Evolutionary conservation across 2,797 vertebrate genomes (phyloP).

Genomic region (Decapterus maruadsi): DNA sequence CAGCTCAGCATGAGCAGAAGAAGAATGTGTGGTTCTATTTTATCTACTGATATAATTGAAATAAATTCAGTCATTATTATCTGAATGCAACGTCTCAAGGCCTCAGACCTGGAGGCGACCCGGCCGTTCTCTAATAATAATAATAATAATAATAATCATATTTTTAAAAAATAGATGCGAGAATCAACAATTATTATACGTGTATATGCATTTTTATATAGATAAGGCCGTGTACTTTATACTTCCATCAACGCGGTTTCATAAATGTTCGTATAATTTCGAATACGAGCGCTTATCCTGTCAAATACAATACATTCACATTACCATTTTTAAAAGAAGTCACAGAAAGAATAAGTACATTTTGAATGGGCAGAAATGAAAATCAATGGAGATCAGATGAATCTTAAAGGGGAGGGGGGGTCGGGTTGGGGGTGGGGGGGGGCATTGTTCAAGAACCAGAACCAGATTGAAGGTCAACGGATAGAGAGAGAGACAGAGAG

Average conservation of each 20-base stretch:
- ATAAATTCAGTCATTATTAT: slow-evolving; percentile 42
- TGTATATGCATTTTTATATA: no score
- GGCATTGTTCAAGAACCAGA: slow-evolving; percentile 74
- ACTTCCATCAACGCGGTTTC: neutral
- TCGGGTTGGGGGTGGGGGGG: neutral
- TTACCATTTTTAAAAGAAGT: slow-evolving; percentile 55
- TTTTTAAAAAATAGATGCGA: slow-evolving; percentile 37
- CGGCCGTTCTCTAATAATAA: neutral
- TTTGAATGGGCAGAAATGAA: slow-evolving; percentile 63
- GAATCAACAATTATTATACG: neutral
- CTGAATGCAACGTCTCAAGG: slow-evolving; percentile 45
- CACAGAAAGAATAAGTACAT: slow-evolving; percentile 49
- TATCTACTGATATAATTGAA: slow-evolving; percentile 13
- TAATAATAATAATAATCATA: neutral
- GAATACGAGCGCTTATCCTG: slow-evolving; percentile 42
- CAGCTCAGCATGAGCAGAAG: neutral
- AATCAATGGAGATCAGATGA: slow-evolving; percentile 74
- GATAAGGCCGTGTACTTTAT: neutral
- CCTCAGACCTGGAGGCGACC: slow-evolving; percentile 8
- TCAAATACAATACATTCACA: slow-evolving; percentile 50
- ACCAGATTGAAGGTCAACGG: slow-evolving; percentile 78
- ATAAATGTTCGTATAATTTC: slow-evolving; percentile 24
- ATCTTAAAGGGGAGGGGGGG: slow-evolving; percentile 62
- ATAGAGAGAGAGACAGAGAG: slow-evolving; percentile 13
- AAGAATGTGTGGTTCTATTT: neutral